Percentiles rank a stretch among this genome's conserved stretches.
These are phyloP conservation scores for Tachysurus vachellii DNA, from an alignment of 2,113 vertebrate genomes.

Conservation along the genomic window DNA sequence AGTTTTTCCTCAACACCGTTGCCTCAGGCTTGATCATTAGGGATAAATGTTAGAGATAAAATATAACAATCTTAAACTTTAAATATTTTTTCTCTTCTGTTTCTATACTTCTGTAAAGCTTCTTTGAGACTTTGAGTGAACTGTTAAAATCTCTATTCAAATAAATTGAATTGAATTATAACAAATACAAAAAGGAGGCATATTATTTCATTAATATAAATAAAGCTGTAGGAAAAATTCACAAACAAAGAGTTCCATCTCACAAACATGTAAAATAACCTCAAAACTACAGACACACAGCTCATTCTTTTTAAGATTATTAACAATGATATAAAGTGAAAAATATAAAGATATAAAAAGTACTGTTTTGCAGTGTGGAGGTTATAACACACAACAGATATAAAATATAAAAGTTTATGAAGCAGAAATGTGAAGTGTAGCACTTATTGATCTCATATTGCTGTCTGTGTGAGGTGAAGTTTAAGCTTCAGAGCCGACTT, in stretches of 20 bases:
- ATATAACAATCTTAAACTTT: too few species aligned
- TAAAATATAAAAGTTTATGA: conserved; percentile 15
- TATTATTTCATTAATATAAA: not conserved
- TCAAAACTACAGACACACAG: not conserved
- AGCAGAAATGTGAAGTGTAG: not conserved
- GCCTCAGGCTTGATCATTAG: too few species aligned
- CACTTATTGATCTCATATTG: not conserved
- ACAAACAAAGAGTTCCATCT: not conserved
- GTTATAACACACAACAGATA: not conserved
- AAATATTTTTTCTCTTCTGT: too few species aligned
- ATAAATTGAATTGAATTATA: too few species aligned
- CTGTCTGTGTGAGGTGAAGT: not conserved
- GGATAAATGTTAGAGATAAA: too few species aligned
- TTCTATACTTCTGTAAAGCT: too few species aligned
- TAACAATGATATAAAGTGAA: not conserved
- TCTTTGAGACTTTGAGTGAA: too few species aligned
- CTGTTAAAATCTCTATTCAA: too few species aligned
- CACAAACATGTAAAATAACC: not conserved
- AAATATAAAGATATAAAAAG: not conserved
- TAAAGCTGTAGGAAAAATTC: not conserved
- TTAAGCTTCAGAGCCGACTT: not conserved
- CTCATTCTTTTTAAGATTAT: not conserved
- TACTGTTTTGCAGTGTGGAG: not conserved
- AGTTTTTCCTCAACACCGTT: too few species aligned
- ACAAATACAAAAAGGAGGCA: not conserved